phyloP scores from a whole-genome alignment of 1,140 invertebrate genomes.

The Drosophila punjabiensis region DNA sequence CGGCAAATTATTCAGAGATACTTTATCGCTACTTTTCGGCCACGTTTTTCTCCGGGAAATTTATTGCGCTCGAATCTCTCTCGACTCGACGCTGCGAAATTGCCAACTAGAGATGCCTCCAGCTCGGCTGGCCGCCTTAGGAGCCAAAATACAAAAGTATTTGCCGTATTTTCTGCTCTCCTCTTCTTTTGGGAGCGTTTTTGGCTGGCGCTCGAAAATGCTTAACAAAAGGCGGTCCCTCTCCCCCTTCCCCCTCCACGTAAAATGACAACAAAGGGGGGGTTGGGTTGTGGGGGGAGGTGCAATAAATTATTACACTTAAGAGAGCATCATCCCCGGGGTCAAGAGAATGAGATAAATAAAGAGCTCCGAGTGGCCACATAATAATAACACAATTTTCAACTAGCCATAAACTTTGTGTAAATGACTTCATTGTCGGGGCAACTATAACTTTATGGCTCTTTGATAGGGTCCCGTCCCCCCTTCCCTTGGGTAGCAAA shows the following conservation, averaged over 20 bases:
- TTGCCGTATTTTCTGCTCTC: constrained; percentile 41
- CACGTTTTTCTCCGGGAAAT: constrained; percentile 39
- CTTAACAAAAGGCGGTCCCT: constrained; percentile 36
- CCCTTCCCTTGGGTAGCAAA: neutral
- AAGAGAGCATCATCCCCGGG: constrained; percentile 33
- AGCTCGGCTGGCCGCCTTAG: constrained; percentile 41
- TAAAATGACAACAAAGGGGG: constrained; percentile 27
- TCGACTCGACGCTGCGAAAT: constrained; percentile 56
- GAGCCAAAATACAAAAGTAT: constrained; percentile 47
- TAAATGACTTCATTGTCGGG: constrained; percentile 51
- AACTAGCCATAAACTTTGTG: constrained; percentile 46
- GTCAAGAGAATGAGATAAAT: constrained; percentile 35
- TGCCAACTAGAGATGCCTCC: constrained; percentile 60
- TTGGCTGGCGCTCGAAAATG: constrained; percentile 51
- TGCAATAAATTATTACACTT: constrained; percentile 48
- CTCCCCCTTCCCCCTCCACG: neutral
- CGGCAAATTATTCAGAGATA: constrained; percentile 30
- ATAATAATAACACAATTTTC: constrained; percentile 53
- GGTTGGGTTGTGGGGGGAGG: constrained; percentile 3
- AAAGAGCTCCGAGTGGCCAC: constrained; percentile 26
- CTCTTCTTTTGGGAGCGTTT: constrained; percentile 49
- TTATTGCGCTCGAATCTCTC: constrained; percentile 53
- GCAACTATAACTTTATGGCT: constrained; percentile 51
- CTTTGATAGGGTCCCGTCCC: constrained; percentile 21
- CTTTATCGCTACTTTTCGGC: constrained; percentile 33